Base-by-base conservation (phyloP, 35 echinoderm and acorn worm species). In the Patiria miniata region DNA sequence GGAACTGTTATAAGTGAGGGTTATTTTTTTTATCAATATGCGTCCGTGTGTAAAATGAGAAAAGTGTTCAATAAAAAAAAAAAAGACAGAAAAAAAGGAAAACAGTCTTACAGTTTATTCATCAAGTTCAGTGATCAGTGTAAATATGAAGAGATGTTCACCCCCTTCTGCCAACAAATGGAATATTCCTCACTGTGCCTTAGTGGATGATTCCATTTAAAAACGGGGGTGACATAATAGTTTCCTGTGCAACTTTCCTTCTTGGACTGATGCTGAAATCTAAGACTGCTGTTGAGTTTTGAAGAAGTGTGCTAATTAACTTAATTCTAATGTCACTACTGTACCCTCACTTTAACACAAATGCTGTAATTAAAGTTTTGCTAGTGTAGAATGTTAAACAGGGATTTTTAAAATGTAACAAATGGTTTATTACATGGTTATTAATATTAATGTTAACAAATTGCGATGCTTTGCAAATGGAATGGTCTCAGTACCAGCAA, bases 1-100 rank as follows among this genome's bases (percentile, higher is more conserved):
- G 26, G 34, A 34, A 73, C 65, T 73, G 65, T 73, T 73, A 73
- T 23, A 73, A 73, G 65, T 73, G 65, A 73, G 65, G 65, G 65
- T 73, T 60, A 60, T 4, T 15, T 73, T 73, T 73, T 26, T 73
- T 73, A 73, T 73, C 65, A 30, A n/a, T 60, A 60, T 60, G 1
- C 57, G 57, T 60, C 57, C 57, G 57, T 60, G 34, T 73, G 65
- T 73, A 30, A 73, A 30, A 73, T 28, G 65, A 73, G 42, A 73
- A 73, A 26, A 34, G 57, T 60, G 57, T 73, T 28, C 19, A 73
- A 73, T 73, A 73, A 73, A 73, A 73, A 73, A 23, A 73, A 73
- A 73, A 6, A 30, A 69, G 29, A 73, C 21, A 30, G 26, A 73
- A 30, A 34, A 73, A 73, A 73, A 73, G 14, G 21, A 34, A 73